Evolutionary conservation across 92 coral and sea anemone species (phyloP), one percentile per base, ranked within the genome.

Genomic region (Galaxea fascicularis): DNA sequence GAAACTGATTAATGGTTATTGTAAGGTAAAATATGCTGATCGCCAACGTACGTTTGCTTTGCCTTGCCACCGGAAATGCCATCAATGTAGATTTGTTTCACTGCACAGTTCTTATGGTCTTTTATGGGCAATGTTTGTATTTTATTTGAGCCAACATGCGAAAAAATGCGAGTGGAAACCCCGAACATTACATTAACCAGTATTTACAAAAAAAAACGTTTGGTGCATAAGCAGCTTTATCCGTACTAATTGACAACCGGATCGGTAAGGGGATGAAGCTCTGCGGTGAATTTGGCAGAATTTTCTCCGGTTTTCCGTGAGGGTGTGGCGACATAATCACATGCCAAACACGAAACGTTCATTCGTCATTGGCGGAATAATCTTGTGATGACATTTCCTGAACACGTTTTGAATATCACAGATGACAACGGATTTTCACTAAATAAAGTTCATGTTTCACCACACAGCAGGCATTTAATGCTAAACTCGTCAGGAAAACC

Each of bases 351-450:
- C 76, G 76, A 71, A 21, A 71, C 24, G 31, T 14, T 49, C 57
- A 10, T 46, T 69, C 74, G 73, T 78, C 69, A 65, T 78, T 78
- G 74, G 83, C 62, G 21, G 57, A 47, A 18, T 26, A 22, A 49
- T 47, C 8, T 24, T 7, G 74, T 79, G 84, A 65, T 79, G 84
- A 79, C 84, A 79, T 79, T 79, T 79, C 84, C 84, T 65, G 76
- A 71, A 21, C 27, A 10, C 17, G 62, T 79, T 65, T 18, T 9
- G 3, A 44, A 22, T 60, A 11, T 21, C n/a, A 22, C 27, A 21
- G 45, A 35, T 79, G 84, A 51, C 72, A 79, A 51, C 45, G 26
- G 4, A 18, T 63, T 47, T 30, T n/a, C 12, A n/a, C 29, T n/a
- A 17, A 16, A 10, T 17, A 66, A 26, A 41, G 66, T 9, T 79